Percentiles rank a stretch among this genome's conserved stretches.
These are phyloP conservation scores for Sminthurinus aureus DNA, from an alignment of 2,888 invertebrate species.

Conservation along the genomic window DNA sequence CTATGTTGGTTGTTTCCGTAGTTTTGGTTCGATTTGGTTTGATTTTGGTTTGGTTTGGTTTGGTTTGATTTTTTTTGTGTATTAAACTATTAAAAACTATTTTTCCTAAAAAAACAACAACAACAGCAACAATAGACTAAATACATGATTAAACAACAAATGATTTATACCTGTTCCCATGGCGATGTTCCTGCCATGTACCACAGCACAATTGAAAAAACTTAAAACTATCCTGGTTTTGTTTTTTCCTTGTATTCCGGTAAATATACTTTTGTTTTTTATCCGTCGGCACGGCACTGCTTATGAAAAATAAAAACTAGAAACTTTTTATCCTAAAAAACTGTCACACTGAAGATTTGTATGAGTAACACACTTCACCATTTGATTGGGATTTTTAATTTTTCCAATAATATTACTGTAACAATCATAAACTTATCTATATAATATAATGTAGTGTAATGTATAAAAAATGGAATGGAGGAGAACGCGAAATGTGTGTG, in stretches of 20 bases:
- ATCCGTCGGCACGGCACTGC: too few species aligned
- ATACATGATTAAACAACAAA: too few species aligned
- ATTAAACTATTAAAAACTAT: not conserved
- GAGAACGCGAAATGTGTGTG: conserved; percentile 37
- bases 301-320: too few species aligned
- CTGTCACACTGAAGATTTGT: conserved; percentile 23
- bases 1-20: too few species aligned
- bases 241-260: not conserved
- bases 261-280: not conserved
- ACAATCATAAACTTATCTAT: conserved; percentile 10
- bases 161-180: conserved; percentile 58
- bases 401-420: conserved; percentile 8
- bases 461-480: conserved; percentile 23
- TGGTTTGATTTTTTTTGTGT: not conserved
- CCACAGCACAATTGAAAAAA: conserved; percentile 53
- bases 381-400: not conserved
- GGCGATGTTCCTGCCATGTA: conserved; percentile 60
- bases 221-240: conserved; percentile 23
- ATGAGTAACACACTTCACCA: conserved; percentile 30
- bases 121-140: too few species aligned
- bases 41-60: not conserved
- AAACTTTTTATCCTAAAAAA: not conserved
- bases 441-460: not conserved
- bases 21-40: too few species aligned
- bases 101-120: too few species aligned